A percentile compares a stretch with the other conserved stretches of the same genome.
These are phyloP conservation scores for Camponotus floridanus DNA, from an alignment of 1,140 invertebrate genomes.

Conservation along the genomic window DNA sequence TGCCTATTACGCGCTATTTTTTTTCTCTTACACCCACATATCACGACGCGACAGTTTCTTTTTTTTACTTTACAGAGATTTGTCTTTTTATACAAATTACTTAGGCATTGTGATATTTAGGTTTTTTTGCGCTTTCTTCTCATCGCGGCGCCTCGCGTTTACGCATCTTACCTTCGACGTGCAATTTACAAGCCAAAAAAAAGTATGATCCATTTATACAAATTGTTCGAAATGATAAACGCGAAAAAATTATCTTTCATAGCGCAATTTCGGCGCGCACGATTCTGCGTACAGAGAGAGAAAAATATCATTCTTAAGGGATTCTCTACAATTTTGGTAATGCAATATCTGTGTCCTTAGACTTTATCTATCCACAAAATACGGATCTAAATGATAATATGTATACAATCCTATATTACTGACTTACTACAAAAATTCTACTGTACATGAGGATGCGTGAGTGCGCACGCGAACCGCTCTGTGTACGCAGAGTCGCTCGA, in stretches of 20 bases:
- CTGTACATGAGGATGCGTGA: conserved; percentile 56
- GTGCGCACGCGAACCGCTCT: conserved; percentile 37
- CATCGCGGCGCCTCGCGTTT: conserved; percentile 43
- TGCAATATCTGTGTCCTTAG: conserved; percentile 33
- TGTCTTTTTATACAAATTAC: conserved; percentile 76
- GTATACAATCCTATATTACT: conserved; percentile 61
- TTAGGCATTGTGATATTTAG: conserved; percentile 76
- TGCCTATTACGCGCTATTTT: conserved; percentile 46
- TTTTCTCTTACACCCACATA: conserved; percentile 38
- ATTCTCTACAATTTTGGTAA: conserved; percentile 57
- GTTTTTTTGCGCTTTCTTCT: conserved; percentile 62
- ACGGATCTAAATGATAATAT: conserved; percentile 58
- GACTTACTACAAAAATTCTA: conserved; percentile 68
- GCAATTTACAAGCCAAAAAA: conserved; percentile 71
- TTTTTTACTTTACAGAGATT: conserved; percentile 76
- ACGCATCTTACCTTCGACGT: conserved; percentile 15
- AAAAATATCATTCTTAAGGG: conserved; percentile 43
- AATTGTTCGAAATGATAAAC: conserved; percentile 54
- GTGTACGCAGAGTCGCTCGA: conserved; percentile 67
- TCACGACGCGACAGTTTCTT: conserved; percentile 59
- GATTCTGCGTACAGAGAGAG: conserved; percentile 70
- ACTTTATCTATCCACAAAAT: conserved; percentile 45
- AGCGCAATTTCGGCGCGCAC: conserved; percentile 4
- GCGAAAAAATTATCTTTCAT: conserved; percentile 20
- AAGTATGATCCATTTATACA: conserved; percentile 70